Base-by-base conservation (phyloP, 92 coral and sea anemone genomes). In the Epizoanthus fatuus region DNA sequence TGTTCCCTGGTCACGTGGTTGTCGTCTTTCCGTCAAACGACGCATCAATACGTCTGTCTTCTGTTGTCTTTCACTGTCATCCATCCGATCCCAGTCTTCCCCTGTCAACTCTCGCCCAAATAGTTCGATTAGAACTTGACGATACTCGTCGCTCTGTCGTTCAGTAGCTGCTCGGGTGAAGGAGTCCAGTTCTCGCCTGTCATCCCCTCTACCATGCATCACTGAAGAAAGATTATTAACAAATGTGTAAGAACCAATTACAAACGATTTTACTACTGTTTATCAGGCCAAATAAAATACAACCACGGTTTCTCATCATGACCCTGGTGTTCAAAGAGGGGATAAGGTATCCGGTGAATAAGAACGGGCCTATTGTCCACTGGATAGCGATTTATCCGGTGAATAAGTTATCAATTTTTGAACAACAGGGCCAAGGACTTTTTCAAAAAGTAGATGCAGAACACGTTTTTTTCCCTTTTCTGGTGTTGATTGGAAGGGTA, bases 41-140 rank as follows among this genome's bases (percentile, higher is more conserved):
- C 68, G 74, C 69, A 94, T 49, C n/a, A 94, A 82, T 38, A 62
- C 49, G n/a, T 65, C 74, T 10, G 83, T 76, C 10, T 90, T 94
- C 16, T 75, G 84, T 0, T 76, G 56, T 32, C 94, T 86, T 35
- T 92, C 92, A 15, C 87, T 92, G 2, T 86, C 79, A 7, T 56
- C 75, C 95, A 94, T 94, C 32, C 64, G 20, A 64, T 92, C 89
- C 98, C 98, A 94, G 81, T 92, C 98, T 20, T 90, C 89, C 16
- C 58, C 68, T 20, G 84, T 65, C 78, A 94, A 86, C 86, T 94
- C 91, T 4, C 81, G 85, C 5, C 92, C 95, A 82, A 94, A 94
- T 38, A 94, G 72, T 22, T 91, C 91, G 8, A 49, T 74, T 53
- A 90, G 81, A 4, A 90, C 92, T 12, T 92, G 84, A 64, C 80